A percentile compares a stretch with the other conserved stretches of the same genome.
phyloP scores from a whole-genome alignment of 1,140 invertebrate species.

The Drosophila kepulauana region DNA sequence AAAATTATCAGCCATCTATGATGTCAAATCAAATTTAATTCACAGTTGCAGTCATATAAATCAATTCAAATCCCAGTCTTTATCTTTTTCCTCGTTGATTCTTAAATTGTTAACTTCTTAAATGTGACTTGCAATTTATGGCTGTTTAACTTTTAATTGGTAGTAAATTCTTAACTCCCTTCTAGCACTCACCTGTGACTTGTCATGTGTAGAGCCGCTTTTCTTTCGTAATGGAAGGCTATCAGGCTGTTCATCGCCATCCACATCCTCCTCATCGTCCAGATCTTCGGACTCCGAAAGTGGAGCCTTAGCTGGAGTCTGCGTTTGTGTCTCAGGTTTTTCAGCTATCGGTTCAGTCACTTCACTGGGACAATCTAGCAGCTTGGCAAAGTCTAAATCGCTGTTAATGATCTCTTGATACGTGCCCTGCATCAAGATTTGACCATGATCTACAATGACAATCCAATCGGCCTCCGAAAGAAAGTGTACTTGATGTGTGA shows the following conservation, averaged over 20 bases:
- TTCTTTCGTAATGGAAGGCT: conserved; percentile 56
- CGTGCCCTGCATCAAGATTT: conserved; percentile 86
- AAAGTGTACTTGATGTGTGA: conserved; percentile 94
- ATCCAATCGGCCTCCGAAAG: conserved; percentile 91
- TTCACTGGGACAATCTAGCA: conserved; percentile 78
- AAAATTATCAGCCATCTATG: no score
- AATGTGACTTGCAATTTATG: no score
- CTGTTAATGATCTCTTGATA: conserved; percentile 86
- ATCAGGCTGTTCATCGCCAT: conserved; percentile 47
- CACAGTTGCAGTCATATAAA: no score
- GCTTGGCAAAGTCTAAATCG: conserved; percentile 86
- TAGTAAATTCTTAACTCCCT: no score
- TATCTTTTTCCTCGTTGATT: no score
- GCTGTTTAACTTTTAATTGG: no score
- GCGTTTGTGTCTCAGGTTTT: conserved; percentile 48
- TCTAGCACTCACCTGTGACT: conserved; percentile 54
- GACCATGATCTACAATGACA: conserved; percentile 90
- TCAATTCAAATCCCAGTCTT: no score
- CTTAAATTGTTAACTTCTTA: no score
- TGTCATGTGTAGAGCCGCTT: conserved; percentile 40
- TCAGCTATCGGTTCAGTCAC: conserved; percentile 38
- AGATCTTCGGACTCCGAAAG: conserved; percentile 11
- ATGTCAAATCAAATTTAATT: no score
- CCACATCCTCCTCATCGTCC: conserved; percentile 59
- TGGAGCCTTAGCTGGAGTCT: background rate